Percentiles rank a stretch among this genome's conserved stretches.
Conservation (phyloP, 2,113 vertebrate species). For the Acanthochromis polyacanthus region DNA sequence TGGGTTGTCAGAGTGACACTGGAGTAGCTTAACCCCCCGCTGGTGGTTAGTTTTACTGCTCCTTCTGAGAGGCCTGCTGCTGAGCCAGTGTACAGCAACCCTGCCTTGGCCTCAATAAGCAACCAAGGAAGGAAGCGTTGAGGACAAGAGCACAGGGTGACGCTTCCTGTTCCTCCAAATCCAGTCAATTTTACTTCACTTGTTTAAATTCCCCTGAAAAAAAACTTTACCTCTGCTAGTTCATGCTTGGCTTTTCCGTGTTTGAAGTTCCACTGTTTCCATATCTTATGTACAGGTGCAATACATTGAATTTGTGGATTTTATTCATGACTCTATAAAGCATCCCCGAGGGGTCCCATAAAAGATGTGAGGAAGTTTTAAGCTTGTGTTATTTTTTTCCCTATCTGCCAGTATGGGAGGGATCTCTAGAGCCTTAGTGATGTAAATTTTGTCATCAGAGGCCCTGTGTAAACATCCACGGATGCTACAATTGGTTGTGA, state of each 20-base stretch:
- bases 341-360: background rate
- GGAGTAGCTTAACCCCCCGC: conserved; percentile 73
- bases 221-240: conserved; percentile 9
- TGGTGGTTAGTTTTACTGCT: conserved; percentile 74
- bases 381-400: background rate
- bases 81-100: conserved; percentile 49
- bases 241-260: conserved; percentile 1
- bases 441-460: no score
- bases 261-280: background rate
- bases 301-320: background rate
- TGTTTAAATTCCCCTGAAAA: conserved; percentile 35
- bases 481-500: no score
- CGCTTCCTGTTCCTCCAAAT: conserved; percentile 51
- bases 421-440: no score
- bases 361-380: background rate
- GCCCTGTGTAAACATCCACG: no score
- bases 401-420: no score
- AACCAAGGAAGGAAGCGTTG: conserved; percentile 54
- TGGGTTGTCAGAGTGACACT: conserved; percentile 72
- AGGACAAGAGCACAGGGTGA: conserved; percentile 66
- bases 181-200: conserved; percentile 21
- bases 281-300: background rate
- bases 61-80: conserved; percentile 58
- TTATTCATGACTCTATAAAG: conserved; percentile 1
- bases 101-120: conserved; percentile 66